Percentiles rank a stretch among this genome's conserved stretches.
Evolutionary conservation across 2,888 invertebrate species (phyloP).

Genomic region (Strigamia maritima): DNA sequence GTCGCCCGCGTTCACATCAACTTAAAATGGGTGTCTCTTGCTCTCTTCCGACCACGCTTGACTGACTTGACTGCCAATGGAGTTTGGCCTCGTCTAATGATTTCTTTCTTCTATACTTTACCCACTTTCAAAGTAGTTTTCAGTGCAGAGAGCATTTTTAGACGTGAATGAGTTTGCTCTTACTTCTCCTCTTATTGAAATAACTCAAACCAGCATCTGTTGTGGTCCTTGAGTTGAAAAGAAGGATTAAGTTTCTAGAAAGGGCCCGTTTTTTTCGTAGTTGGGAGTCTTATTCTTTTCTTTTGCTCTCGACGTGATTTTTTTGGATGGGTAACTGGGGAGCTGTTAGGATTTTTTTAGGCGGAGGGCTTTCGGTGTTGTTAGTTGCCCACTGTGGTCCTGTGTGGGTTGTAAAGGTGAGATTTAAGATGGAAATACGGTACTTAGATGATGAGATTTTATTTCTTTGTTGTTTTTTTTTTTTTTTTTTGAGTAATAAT

Average conservation of each 20-base stretch:
- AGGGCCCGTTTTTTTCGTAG: not conserved
- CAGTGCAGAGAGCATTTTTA: not conserved
- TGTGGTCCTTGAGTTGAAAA: constrained; percentile 20
- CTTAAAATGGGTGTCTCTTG: constrained; percentile 27
- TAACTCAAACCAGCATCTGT: constrained; percentile 22
- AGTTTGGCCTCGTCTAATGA: constrained; percentile 8
- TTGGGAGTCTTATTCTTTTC: constrained; percentile 15
- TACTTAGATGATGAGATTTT: constrained; percentile 11
- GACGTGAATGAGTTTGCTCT: constrained; percentile 18
- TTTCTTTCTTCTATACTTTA: constrained; percentile 17
- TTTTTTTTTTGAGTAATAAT: no score
- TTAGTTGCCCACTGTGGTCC: not conserved
- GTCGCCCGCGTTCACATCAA: constrained; percentile 8
- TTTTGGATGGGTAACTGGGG: constrained; percentile 2
- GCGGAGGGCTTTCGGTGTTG: not conserved
- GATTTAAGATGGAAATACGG: not conserved
- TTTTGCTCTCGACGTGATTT: constrained; percentile 18
- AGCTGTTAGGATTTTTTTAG: not conserved
- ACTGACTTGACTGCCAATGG: constrained; percentile 18
- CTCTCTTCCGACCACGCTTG: not conserved
- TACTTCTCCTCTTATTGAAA: not conserved
- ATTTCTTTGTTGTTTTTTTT: not conserved
- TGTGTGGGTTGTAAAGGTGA: constrained; percentile 1
- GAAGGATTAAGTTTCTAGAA: constrained; percentile 28
- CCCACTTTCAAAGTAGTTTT: constrained; percentile 14